phyloP scores from a whole-genome alignment of 2,888 invertebrate species.

The Alviniconcha strummeri region DNA sequence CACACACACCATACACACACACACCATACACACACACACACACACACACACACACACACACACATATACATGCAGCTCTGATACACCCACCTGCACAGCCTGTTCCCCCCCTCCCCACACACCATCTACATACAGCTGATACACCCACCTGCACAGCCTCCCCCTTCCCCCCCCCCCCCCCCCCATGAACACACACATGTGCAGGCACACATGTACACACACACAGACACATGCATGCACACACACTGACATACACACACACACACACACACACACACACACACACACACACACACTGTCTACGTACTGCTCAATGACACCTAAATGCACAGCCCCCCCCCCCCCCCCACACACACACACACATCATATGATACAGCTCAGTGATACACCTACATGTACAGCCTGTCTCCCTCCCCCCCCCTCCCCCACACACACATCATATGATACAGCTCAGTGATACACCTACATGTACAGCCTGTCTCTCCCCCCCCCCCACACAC shows the following conservation, averaged over 20 bases:
- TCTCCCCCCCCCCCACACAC: not conserved
- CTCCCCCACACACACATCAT: no score
- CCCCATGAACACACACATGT: no score
- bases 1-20: no score
- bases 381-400: not conserved
- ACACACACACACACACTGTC: not conserved
- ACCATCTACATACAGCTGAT: no score
- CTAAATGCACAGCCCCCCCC: no score
- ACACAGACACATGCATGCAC: not conserved
- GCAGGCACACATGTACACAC: not conserved
- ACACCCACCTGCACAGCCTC: no score
- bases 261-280: not conserved
- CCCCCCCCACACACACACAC: not conserved
- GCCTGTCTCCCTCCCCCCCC: not conserved
- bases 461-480: not conserved
- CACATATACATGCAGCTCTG: no score
- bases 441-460: no score
- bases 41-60: conserved; percentile 12
- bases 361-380: no score
- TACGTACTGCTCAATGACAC: no score
- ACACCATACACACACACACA: conserved; percentile 3
- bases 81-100: not conserved
- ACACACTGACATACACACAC: not conserved
- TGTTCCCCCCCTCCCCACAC: no score
- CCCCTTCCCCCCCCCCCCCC: no score